Evolutionary conservation across 2,888 invertebrate species (phyloP).

Genomic region (Chrysodeixis includens): DNA sequence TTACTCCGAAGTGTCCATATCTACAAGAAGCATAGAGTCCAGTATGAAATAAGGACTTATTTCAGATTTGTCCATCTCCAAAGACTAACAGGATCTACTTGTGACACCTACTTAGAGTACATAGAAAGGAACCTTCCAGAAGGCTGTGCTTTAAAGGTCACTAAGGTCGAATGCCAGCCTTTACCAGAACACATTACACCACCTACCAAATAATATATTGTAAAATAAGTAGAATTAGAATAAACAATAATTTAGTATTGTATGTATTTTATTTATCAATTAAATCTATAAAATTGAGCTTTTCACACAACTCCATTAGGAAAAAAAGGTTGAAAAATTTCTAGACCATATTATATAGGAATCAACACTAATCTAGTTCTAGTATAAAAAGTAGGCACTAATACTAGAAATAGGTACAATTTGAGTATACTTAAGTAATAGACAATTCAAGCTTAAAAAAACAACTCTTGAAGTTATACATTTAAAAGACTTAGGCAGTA

Average conservation of each 20-base stretch:
- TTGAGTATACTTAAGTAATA: neutral
- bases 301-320: neutral
- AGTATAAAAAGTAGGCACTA: slow-evolving; percentile 18
- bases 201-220: slow-evolving; percentile 71
- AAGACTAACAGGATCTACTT: slow-evolving; percentile 97
- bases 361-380: neutral
- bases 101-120: slow-evolving; percentile 98
- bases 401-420: neutral
- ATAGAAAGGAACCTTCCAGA: slow-evolving; percentile 99
- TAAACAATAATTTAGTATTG: slow-evolving; percentile 44
- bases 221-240: slow-evolving; percentile 61
- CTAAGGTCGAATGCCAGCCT: slow-evolving; percentile 91
- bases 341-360: slow-evolving; percentile 3
- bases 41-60: slow-evolving; percentile 98
- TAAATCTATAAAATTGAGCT: slow-evolving; percentile 39
- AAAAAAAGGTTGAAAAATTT: neutral
- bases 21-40: slow-evolving; percentile 97
- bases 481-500: slow-evolving; percentile 2
- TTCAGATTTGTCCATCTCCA: slow-evolving; percentile 95
- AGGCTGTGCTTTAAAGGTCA: slow-evolving; percentile 97
- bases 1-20: slow-evolving; percentile 96
- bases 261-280: slow-evolving; percentile 31
- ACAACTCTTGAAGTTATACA: neutral
- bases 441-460: slow-evolving; percentile 1
- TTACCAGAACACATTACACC: slow-evolving; percentile 88